A percentile compares a stretch with the other conserved stretches of the same genome.
Conservation (phyloP, 2,113 vertebrate species). For the Cnemophilus loriae region DNA sequence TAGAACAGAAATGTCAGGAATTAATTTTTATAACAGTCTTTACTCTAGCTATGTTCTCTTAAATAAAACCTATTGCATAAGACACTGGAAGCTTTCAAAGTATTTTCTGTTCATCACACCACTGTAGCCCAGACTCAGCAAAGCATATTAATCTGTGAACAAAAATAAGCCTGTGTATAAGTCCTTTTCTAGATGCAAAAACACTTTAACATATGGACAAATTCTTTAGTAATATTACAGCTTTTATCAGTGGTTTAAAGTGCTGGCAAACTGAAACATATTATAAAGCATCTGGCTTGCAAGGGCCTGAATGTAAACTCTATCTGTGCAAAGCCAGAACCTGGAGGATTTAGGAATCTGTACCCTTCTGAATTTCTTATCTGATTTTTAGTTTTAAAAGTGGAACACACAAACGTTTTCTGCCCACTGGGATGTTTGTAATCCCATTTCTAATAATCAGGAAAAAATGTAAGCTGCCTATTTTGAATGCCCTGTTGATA, state of each 20-base stretch:
- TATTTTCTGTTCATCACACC: not conserved
- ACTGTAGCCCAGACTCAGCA: not conserved
- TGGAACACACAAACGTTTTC: not conserved
- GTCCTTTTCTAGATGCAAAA: not conserved
- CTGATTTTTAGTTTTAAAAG: constrained; percentile 6
- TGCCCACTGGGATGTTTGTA: not conserved
- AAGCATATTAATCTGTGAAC: not conserved
- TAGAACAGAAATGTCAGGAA: not conserved
- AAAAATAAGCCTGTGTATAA: not conserved
- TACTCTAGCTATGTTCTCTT: not conserved
- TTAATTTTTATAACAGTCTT: not conserved
- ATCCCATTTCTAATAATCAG: constrained; percentile 1
- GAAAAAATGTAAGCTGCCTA: not conserved
- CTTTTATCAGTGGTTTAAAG: not conserved
- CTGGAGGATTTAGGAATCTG: not conserved
- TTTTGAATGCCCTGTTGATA: not conserved
- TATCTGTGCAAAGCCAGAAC: not conserved
- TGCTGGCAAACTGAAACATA: not conserved
- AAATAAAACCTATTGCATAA: not conserved
- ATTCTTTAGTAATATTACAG: not conserved
- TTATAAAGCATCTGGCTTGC: not conserved
- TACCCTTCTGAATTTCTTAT: not conserved
- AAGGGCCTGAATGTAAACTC: not conserved
- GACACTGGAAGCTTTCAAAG: not conserved
- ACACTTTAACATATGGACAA: not conserved